phyloP scores from a whole-genome alignment of 1,140 invertebrate species.

The Tetramorium parvispinum region DNA sequence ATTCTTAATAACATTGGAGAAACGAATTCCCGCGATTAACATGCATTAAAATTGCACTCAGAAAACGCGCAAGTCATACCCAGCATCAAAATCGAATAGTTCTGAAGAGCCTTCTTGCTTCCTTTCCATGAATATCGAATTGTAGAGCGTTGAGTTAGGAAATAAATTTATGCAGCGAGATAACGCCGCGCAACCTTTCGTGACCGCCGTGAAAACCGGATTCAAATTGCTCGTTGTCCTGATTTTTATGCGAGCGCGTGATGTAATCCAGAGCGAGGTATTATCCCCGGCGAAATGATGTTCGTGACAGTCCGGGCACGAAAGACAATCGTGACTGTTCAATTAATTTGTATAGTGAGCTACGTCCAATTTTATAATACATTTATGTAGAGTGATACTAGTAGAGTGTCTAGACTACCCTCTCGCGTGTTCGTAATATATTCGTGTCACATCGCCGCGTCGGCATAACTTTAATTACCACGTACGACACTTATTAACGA shows the following conservation, averaged over 20 bases:
- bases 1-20: slow-evolving; percentile 1
- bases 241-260: slow-evolving; percentile 24
- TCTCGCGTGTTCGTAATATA: slow-evolving; percentile 21
- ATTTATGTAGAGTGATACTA: background rate
- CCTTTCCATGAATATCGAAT: slow-evolving; percentile 25
- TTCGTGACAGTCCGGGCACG: slow-evolving; percentile 5
- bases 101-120: background rate
- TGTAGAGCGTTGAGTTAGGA: background rate
- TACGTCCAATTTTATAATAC: slow-evolving; percentile 46
- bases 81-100: background rate
- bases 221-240: slow-evolving; percentile 22
- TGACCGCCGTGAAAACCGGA: background rate
- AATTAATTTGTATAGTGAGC: slow-evolving; percentile 30
- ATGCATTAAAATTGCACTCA: slow-evolving; percentile 5
- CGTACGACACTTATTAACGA: slow-evolving; percentile 56
- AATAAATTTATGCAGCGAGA: slow-evolving; percentile 25
- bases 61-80: background rate
- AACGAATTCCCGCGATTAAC: background rate
- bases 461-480: slow-evolving; percentile 50
- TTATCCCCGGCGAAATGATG: background rate
- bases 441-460: slow-evolving; percentile 37
- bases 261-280: slow-evolving; percentile 3
- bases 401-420: background rate
- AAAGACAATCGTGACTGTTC: slow-evolving; percentile 2
- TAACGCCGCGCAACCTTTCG: slow-evolving; percentile 25